Evolutionary conservation across 2,113 vertebrate species (phyloP).

Genomic region (Amazona guildingii): DNA sequence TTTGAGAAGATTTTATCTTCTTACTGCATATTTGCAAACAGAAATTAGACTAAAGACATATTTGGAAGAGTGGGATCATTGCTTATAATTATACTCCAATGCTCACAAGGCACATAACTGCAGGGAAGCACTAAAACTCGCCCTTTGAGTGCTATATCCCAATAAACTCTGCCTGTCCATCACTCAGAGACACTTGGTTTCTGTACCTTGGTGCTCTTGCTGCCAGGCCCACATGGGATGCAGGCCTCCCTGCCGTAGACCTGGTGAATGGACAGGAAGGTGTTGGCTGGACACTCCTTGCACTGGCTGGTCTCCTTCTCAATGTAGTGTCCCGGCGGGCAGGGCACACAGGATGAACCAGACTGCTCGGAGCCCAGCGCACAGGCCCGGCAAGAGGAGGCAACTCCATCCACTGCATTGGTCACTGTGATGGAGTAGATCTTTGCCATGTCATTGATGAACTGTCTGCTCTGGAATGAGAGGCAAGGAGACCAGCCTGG

Average conservation of each 20-base stretch:
- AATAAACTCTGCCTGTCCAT: background rate
- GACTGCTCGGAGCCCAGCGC: constrained; percentile 83
- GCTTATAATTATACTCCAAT: background rate
- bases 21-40: background rate
- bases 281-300: constrained; percentile 85
- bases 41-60: background rate
- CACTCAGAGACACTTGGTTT: fast-evolving
- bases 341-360: constrained; percentile 90
- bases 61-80: background rate
- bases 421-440: constrained; percentile 91
- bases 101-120: background rate
- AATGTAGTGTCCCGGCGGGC: constrained; percentile 91
- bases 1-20: background rate
- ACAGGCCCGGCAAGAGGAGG: constrained; percentile 87
- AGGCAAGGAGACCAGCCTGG: constrained; percentile 16
- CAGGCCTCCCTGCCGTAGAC: constrained; percentile 86
- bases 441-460: constrained; percentile 87
- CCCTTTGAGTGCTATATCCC: background rate
- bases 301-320: constrained; percentile 86
- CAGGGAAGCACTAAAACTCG: background rate
- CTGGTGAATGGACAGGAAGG: constrained; percentile 86
- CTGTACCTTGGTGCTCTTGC: constrained; percentile 85
- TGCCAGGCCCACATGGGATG: constrained; percentile 87
- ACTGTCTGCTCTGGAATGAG: constrained; percentile 80
- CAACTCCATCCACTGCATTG: constrained; percentile 88